Base-by-base conservation (phyloP, 1,140 invertebrate genomes). In the Cyclina sinensis region DNA sequence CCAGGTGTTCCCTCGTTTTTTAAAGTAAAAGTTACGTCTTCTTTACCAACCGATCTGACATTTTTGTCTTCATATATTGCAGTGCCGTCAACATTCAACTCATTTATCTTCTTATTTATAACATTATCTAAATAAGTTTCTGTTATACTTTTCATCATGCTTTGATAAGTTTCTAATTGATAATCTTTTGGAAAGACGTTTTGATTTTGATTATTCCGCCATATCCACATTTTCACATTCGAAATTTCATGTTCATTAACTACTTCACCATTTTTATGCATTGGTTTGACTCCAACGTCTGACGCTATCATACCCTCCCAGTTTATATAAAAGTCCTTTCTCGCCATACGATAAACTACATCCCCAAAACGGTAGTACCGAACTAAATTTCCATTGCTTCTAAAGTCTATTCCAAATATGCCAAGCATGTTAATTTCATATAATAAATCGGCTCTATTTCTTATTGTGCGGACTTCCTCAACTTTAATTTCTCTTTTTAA, bases 381-480 rank as follows among this genome's bases (percentile, higher is more conserved):
- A n/a, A 7, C 2, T 62, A 62, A 62, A 27, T 14, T 27, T 24
- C 14, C 57, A 24, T 5, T 27, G 24, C 27, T 62, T 27, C 57
- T 62, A 5, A 2, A 27, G 27, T 62, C 57, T 4, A 62, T 14
- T 27, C 57, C 57, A 27, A 62, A 62, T 27, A 24, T n/a, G 7
- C 57, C 57, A 27, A 62, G n/a, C 57, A 62, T 62, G n/a, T 62
- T 62, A n/a, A 62, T 62, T 62, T 62, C 57, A 62, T 62, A 27
- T 3, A 62, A 11, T 1, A 62, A n/a, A 27, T 62, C 57, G 9
- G 21, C n/a, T n/a, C 57, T 62, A 62, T 24, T 27, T n/a, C 5
- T 62, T 24, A 62, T 62, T 62, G n/a, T 27, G n/a, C 57, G 57
- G 1, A 62, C 57, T 27, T 62, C 24, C 24, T 62, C 24, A 27